These are phyloP conservation scores for Leiothrix lutea DNA, from an alignment of 2,113 vertebrate genomes.

Conservation along the genomic window DNA sequence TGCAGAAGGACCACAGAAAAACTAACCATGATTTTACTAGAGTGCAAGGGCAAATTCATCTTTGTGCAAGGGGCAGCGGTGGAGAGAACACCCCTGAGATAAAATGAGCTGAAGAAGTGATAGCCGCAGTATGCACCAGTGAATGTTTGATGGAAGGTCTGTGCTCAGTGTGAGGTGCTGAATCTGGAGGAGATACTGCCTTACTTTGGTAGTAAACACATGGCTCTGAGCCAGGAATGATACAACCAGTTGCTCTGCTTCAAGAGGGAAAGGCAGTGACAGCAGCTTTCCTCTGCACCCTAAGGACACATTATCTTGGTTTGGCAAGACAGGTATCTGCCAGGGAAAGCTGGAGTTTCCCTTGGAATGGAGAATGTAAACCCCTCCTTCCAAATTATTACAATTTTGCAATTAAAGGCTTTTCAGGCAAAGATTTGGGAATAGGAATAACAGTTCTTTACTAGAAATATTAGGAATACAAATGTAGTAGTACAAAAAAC, in stretches of 20 bases:
- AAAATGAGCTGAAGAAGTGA: background rate
- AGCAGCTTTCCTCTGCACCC: background rate
- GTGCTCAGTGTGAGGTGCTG: background rate
- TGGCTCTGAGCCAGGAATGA: background rate
- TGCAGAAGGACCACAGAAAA: background rate
- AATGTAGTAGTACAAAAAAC: too few species aligned
- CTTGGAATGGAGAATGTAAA: too few species aligned
- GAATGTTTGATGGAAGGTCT: background rate
- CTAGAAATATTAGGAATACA: too few species aligned
- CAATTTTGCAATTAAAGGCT: too few species aligned
- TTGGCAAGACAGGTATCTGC: too few species aligned
- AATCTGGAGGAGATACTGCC: background rate
- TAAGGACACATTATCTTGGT: background rate
- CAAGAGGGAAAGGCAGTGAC: background rate
- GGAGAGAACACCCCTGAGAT: background rate
- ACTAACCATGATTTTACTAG: background rate
- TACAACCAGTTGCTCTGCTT: background rate
- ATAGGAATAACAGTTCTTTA: too few species aligned
- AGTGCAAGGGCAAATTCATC: background rate
- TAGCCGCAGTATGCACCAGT: fast-evolving
- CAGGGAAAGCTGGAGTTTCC: too few species aligned
- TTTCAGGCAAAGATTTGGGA: too few species aligned
- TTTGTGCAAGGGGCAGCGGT: background rate
- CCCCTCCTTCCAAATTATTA: too few species aligned
- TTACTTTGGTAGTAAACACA: background rate